Conservation (phyloP, 2,888 invertebrate species). For the Drosophila helvetica region DNA sequence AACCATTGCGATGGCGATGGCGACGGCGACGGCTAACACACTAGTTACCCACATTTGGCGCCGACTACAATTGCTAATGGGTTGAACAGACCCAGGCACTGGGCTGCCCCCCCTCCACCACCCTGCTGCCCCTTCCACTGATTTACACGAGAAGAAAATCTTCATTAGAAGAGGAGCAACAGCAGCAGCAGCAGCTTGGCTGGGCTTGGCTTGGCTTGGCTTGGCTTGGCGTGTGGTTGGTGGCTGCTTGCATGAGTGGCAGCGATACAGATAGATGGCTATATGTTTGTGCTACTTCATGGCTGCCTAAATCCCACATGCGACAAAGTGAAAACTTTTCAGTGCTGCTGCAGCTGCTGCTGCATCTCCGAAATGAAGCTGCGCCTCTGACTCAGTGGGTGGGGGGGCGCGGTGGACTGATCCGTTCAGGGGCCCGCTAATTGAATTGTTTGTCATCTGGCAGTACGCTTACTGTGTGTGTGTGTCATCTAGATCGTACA, state of each 20-base stretch:
- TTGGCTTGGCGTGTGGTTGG: background rate
- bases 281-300: conserved; percentile 66
- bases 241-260: conserved; percentile 59
- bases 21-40: conserved; percentile 35
- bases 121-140: conserved; percentile 20
- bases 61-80: conserved; percentile 55
- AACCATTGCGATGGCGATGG: background rate
- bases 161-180: conserved; percentile 34
- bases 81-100: conserved; percentile 31
- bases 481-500: conserved; percentile 47
- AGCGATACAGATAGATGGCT: conserved; percentile 40
- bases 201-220: no score
- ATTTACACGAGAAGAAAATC: conserved; percentile 50
- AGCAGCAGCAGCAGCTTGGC: conserved; percentile 23
- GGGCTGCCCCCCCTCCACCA: no score
- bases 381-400: background rate
- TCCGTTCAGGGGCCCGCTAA: conserved; percentile 43
- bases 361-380: conserved; percentile 8
- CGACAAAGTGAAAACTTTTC: conserved; percentile 74
- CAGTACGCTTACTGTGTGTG: conserved; percentile 48
- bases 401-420: conserved; percentile 1
- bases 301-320: conserved; percentile 61
- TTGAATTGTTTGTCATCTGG: conserved; percentile 57
- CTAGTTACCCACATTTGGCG: conserved; percentile 75
- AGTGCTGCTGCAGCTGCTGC: background rate